These are phyloP conservation scores for Hylia prasina DNA, from an alignment of 2,113 vertebrate genomes.

Conservation along the genomic window DNA sequence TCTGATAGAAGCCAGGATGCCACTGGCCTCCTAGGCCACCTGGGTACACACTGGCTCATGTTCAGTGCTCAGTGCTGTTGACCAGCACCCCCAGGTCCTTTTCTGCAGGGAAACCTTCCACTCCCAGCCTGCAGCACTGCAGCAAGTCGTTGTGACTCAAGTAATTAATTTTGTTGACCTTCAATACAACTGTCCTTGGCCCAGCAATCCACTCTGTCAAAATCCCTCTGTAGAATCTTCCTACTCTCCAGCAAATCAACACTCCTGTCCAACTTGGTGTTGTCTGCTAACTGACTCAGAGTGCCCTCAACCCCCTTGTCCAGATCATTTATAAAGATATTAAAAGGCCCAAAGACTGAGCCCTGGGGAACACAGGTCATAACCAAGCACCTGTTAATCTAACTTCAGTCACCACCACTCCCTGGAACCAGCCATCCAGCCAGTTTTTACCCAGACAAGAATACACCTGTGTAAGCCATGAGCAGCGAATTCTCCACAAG, in stretches of 20 bases:
- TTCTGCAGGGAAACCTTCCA: not conserved
- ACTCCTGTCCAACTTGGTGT: not conserved
- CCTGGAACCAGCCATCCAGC: rapidly evolving
- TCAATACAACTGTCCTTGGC: not conserved
- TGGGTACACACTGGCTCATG: not conserved
- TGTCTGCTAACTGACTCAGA: not conserved
- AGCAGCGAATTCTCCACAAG: not conserved
- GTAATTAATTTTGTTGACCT: not conserved
- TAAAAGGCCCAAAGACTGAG: not conserved
- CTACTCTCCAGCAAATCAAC: not conserved
- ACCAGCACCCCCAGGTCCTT: not conserved
- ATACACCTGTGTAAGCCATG: not conserved
- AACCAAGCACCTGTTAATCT: too few species aligned
- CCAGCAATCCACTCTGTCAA: not conserved
- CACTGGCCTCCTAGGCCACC: not conserved
- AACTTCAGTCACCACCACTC: not conserved
- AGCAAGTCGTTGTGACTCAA: not conserved
- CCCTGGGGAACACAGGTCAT: not conserved
- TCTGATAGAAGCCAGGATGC: not conserved
- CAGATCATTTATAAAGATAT: not conserved
- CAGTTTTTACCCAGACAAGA: not conserved
- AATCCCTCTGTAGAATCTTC: not conserved
- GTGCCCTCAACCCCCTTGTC: not conserved
- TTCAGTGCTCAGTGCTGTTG: not conserved
- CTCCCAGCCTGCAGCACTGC: not conserved